Base-by-base conservation (phyloP, 2,888 invertebrate species). In the Plutella xylostella region DNA sequence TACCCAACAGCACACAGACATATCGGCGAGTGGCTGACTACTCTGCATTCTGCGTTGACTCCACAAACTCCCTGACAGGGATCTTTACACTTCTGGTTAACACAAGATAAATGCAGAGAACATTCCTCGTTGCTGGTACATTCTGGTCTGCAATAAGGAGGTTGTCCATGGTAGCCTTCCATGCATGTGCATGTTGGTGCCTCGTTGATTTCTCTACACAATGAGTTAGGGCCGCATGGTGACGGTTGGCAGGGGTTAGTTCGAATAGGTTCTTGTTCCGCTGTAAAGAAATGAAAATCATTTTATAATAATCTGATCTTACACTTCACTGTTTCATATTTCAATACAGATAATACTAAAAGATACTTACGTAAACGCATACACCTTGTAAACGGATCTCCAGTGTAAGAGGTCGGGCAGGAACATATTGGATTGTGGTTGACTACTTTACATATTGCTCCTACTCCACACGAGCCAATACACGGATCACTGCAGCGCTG, bases 51-150 rank as follows among this genome's bases (percentile, higher is more conserved):
- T 0, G 92, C 89, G 61, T 90, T 91, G 15, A 76, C 52, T 30
- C 91, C 92, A 64, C 93, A 93, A 5, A 88, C 82, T 41, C 88
- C 88, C 48, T 88, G 87, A 55, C 92, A 93, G 6, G 92, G 92
- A 70, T 92, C 90, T 57, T 83, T 86, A 63, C 93, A 93, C 77
- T 91, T 92, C 62, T 89, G 89, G 65, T 90, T 90, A 22, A 90
- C 85, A 60, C 93, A 94, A 2, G 92, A 90, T 51, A 90, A 72
- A 53, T 88, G 85, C 51, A 77, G 78, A 12, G 87, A 68, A 61
- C 93, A 93, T 67, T 93, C 92, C 52, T 89, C 88, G 57, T 92
- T 93, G 51, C 89, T 89, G 39, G 88, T 85, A 66, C 94, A 94
- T 74, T 93, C 93, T 1, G 92, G 92, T 53, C 88, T 85, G 57